Conservation (phyloP, 2,888 invertebrate genomes). For the Pollenia labialis region DNA sequence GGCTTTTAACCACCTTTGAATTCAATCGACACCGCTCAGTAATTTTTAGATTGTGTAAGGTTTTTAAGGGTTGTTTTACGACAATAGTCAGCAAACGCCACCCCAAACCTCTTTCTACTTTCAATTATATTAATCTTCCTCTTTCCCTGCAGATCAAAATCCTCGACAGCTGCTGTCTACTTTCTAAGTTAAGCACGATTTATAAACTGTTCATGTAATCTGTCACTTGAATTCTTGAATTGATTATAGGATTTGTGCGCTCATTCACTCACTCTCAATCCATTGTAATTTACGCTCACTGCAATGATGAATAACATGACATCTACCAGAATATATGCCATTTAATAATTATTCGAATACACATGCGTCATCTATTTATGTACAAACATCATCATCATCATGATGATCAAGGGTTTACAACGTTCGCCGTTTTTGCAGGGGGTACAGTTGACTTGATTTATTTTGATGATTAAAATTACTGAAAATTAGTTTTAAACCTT, state of each 20-base stretch:
- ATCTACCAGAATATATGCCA: neutral
- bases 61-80: constrained; percentile 58
- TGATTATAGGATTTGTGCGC: constrained; percentile 45
- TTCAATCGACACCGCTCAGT: constrained; percentile 5
- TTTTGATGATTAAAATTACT: constrained; percentile 16
- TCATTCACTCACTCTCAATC: neutral
- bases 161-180: constrained; percentile 54
- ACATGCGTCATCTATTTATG: neutral
- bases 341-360: neutral
- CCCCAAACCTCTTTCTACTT: constrained; percentile 32
- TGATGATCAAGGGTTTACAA: neutral
- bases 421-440: neutral
- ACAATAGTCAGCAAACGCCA: constrained; percentile 27
- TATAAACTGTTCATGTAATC: constrained; percentile 59
- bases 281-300: neutral
- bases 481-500: neutral
- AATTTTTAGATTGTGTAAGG: neutral
- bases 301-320: constrained; percentile 3
- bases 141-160: constrained; percentile 27
- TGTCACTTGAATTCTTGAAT: constrained; percentile 58
- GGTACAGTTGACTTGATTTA: constrained; percentile 44
- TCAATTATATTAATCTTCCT: constrained; percentile 1
- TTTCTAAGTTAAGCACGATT: constrained; percentile 40
- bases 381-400: too few species aligned
- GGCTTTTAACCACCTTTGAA: constrained; percentile 51